Base-by-base conservation (phyloP, 2,797 vertebrate species). In the Euthynnus affinis region DNA sequence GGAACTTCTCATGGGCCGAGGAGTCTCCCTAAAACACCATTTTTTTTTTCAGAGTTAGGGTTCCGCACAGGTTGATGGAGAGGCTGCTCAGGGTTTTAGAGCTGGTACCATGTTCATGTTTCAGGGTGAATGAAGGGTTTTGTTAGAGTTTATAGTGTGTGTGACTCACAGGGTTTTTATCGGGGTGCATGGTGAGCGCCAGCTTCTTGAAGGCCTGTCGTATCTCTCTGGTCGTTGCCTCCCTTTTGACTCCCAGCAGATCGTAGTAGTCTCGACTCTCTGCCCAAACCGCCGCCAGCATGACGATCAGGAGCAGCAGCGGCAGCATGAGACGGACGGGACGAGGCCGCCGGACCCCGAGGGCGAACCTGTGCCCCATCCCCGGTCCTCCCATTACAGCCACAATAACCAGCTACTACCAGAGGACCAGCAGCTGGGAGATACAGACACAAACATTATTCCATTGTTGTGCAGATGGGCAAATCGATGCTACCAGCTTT, bases 131-230 rank as follows among this genome's bases (percentile, higher is more conserved):
- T 9, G 2, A 18, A 6, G 3, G 6, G 4, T 42, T 44, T 6
- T 22, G 15, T 37, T 5, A 3, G 1, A 2, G 8, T 53, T 48
- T 23, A 20, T 29, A 0, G 1, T 7, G 32, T 55, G 7, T 48
- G 2, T 20, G 2, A 74, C 91, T 91, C 27, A 94, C 98, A 12
- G 97, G 97, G 88, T 99, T 99, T 91, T 99, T 99, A 91, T 99
- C 98, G 7, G 98, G 98, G 90, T 99, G 98, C 92, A 98, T 96
- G 62, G 96, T 98, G 40, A 99, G 93, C 1, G 98, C 98, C 74
- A 99, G 92, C 90, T 97, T 98, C 93, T 99, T 99, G 85, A 99
- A 99, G 5, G 97, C 98, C 74, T 96, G 97, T 59, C 98, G 92
- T 71, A 99, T 98, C 94, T 99, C 97, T 88, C 97, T 96, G 61